Percentiles rank a stretch among this genome's conserved stretches.
Conservation (phyloP, 1,140 invertebrate genomes). For the Hesperophylax magnus region DNA sequence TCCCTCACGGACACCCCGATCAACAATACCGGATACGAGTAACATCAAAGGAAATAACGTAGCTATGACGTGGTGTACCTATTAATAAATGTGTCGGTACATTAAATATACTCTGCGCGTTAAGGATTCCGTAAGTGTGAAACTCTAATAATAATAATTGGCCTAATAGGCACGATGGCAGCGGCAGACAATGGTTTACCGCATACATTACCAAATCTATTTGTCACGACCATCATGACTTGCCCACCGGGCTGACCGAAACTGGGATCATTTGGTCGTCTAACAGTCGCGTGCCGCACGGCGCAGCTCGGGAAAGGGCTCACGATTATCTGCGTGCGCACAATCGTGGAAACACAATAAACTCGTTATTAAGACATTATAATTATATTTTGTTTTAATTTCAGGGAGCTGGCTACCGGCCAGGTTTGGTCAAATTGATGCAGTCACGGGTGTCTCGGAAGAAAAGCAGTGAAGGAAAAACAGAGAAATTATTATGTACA, state of each 20-base stretch:
- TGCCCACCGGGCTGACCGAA: conserved; percentile 34
- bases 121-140: background rate
- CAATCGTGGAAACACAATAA: background rate
- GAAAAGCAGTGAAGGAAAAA: too few species aligned
- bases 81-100: too few species aligned
- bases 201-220: conserved; percentile 48
- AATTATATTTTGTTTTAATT: too few species aligned
- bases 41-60: too few species aligned
- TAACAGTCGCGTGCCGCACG: conserved; percentile 1
- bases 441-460: too few species aligned
- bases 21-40: too few species aligned
- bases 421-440: too few species aligned
- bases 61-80: too few species aligned
- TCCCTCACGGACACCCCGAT: too few species aligned
- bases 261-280: background rate
- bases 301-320: background rate
- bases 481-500: too few species aligned
- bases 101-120: background rate
- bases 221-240: conserved; percentile 53
- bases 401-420: too few species aligned
- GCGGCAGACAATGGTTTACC: conserved; percentile 1
- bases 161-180: background rate
- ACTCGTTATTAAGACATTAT: background rate
- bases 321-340: background rate
- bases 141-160: background rate